Evolutionary conservation across 2,113 vertebrate species (phyloP).

Genomic region (Clarias batrachus): DNA sequence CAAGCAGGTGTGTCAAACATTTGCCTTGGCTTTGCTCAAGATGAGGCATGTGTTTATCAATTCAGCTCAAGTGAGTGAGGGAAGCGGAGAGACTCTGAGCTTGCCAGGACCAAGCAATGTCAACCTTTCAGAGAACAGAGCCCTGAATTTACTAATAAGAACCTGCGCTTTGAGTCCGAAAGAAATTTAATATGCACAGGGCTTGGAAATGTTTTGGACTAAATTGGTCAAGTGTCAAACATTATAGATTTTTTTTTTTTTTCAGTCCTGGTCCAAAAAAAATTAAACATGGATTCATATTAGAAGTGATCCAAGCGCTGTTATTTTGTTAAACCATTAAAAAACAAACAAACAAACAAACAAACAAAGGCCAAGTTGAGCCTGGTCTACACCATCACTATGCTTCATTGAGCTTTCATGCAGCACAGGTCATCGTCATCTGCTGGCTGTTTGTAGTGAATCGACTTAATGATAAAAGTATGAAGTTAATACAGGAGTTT

Average conservation of each 20-base stretch:
- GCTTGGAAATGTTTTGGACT: conserved; percentile 27
- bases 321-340: conserved; percentile 1
- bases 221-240: conserved; percentile 32
- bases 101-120: conserved; percentile 47
- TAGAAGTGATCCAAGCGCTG: conserved; percentile 12
- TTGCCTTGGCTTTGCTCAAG: conserved; percentile 75
- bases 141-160: conserved; percentile 47
- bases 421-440: background rate
- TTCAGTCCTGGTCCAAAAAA: conserved; percentile 4
- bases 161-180: conserved; percentile 39
- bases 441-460: conserved; percentile 23
- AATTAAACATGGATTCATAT: conserved; percentile 2
- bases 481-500: conserved; percentile 38
- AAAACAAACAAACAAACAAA: background rate
- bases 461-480: background rate
- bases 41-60: conserved; percentile 73
- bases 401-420: background rate
- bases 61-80: conserved; percentile 60
- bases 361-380: background rate
- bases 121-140: conserved; percentile 38
- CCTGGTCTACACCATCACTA: background rate
- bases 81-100: conserved; percentile 47
- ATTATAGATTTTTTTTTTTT: conserved; percentile 27
- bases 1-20: conserved; percentile 81
- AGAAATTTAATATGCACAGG: conserved; percentile 43